Evolutionary conservation across 2,888 invertebrate genomes (phyloP).

Genomic region (Lasioglossum figueresi): DNA sequence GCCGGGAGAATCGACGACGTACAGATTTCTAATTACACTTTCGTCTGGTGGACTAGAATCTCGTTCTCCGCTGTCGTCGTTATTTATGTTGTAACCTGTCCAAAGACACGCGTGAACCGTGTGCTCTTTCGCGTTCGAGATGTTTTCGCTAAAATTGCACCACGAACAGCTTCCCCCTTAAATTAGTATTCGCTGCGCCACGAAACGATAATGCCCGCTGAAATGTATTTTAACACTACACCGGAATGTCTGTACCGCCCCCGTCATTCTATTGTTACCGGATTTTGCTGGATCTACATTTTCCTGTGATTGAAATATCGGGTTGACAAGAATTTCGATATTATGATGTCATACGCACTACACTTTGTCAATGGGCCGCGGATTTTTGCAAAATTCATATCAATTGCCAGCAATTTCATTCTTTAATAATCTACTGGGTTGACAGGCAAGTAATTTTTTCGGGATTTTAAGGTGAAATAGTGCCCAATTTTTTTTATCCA

Average conservation of each 20-base stretch:
- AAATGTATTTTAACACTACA: not conserved
- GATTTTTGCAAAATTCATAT: not conserved
- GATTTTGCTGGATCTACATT: not conserved
- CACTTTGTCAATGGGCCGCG: not conserved
- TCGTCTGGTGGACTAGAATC: conserved; percentile 40
- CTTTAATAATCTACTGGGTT: not conserved
- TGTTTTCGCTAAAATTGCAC: conserved; percentile 25
- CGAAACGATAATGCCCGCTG: not conserved
- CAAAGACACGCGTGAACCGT: conserved; percentile 8
- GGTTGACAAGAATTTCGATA: not conserved
- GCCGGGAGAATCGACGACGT: conserved; percentile 33
- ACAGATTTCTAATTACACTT: conserved; percentile 58
- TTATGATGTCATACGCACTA: not conserved
- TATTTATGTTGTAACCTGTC: conserved; percentile 44
- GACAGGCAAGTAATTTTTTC: too few relatives aligned
- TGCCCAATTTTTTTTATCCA: too few relatives aligned
- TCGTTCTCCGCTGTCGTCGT: conserved; percentile 25
- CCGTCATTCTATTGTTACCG: not conserved
- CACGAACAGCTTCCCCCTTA: not conserved
- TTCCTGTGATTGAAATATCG: not conserved
- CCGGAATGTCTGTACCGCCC: not conserved
- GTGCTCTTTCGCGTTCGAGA: conserved; percentile 12
- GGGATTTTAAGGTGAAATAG: too few relatives aligned
- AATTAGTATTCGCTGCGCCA: conserved; percentile 10
- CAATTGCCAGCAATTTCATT: not conserved